phyloP scores from a whole-genome alignment of 1,140 invertebrate genomes.

The Hyposmocoma kahamanoa region DNA sequence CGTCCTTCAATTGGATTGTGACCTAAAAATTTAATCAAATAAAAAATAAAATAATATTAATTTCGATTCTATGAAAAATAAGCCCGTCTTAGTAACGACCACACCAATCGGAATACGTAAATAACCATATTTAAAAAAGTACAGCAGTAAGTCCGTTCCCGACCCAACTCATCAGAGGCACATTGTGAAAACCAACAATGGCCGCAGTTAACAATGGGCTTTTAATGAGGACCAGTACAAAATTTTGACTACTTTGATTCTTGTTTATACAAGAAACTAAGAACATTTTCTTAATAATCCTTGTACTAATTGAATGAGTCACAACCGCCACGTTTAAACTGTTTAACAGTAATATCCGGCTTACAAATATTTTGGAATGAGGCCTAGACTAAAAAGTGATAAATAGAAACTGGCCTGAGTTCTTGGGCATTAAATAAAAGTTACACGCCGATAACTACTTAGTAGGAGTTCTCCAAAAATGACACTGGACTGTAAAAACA shows the following conservation, averaged over 20 bases:
- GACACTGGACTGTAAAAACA: constrained; percentile 26
- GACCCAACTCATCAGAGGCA: constrained; percentile 16
- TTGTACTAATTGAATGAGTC: no score
- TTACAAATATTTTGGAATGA: no score
- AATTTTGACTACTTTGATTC: background rate
- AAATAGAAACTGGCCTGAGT: no score
- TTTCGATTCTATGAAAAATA: constrained; percentile 4
- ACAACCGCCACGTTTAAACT: no score
- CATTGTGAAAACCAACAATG: constrained; percentile 25
- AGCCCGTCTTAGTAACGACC: no score
- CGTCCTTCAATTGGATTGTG: constrained; percentile 89
- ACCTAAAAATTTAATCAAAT: constrained; percentile 76
- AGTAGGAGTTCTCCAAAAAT: constrained; percentile 26
- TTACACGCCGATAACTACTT: constrained; percentile 13
- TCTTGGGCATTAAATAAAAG: no score
- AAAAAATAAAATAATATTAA: constrained; percentile 6
- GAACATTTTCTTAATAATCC: no score
- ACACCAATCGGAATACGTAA: no score
- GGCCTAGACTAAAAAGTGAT: no score
- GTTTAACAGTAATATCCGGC: no score
- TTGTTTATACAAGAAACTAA: background rate
- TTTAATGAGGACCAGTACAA: constrained; percentile 16
- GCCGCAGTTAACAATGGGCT: constrained; percentile 20
- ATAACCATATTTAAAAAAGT: background rate
- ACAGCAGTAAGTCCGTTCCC: background rate